A percentile compares a stretch with the other conserved stretches of the same genome.
phyloP scores from a whole-genome alignment of 2,797 vertebrate species.

The Menidia menidia region DNA sequence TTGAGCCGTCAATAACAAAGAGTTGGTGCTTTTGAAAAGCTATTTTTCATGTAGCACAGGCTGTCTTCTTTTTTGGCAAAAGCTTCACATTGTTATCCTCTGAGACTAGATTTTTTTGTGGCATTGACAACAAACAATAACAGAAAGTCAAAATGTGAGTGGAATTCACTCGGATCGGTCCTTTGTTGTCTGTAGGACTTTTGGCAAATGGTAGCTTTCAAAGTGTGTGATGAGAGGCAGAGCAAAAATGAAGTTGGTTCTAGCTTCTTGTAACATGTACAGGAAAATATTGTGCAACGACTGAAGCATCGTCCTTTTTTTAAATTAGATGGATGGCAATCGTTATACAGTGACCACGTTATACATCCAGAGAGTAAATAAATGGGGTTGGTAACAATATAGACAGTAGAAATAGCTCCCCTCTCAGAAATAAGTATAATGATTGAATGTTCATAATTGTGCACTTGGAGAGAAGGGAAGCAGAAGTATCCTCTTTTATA shows the following conservation, averaged over 20 bases:
- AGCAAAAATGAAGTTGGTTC: slow-evolving; percentile 33
- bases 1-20: slow-evolving; percentile 2
- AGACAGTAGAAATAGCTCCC: slow-evolving; percentile 43
- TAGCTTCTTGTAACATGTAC: slow-evolving; percentile 57
- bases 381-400: slow-evolving; percentile 32
- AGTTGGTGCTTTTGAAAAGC: slow-evolving; percentile 2
- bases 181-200: slow-evolving; percentile 25
- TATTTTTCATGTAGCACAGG: background rate
- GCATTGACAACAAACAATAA: slow-evolving; percentile 16
- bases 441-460: slow-evolving; percentile 5
- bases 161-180: slow-evolving; percentile 19
- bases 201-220: background rate
- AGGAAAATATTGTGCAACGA: slow-evolving; percentile 70
- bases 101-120: slow-evolving; percentile 19
- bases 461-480: background rate
- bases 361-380: slow-evolving; percentile 49
- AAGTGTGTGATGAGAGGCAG: background rate
- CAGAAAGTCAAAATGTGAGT: slow-evolving; percentile 27
- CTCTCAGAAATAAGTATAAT: slow-evolving; percentile 34
- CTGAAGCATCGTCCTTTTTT: slow-evolving; percentile 63
- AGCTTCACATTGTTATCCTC: slow-evolving; percentile 9
- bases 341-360: slow-evolving; percentile 51
- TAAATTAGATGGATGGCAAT: slow-evolving; percentile 81
- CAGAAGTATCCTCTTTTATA: background rate
- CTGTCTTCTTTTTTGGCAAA: background rate